Evolutionary conservation across 2,888 invertebrate species (phyloP).

Genomic region (Drosophila prolongata): DNA sequence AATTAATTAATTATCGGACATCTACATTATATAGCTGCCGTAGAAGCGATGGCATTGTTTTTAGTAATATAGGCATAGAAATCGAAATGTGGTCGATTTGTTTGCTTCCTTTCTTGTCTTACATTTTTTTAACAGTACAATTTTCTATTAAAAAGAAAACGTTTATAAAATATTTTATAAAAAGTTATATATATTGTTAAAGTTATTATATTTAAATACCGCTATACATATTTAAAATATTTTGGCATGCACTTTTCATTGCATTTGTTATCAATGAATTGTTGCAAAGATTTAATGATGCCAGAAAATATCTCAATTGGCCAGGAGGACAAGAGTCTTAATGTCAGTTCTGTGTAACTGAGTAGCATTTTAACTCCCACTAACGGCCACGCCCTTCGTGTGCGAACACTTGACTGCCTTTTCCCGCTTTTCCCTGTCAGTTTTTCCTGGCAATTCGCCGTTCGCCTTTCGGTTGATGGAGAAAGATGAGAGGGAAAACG

Average conservation of each 20-base stretch:
- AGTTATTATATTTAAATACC: no score
- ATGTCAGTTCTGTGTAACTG: not conserved
- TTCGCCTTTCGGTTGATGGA: constrained; percentile 5
- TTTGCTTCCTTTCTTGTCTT: no score
- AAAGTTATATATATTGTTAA: no score
- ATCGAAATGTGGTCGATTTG: no score
- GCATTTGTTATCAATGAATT: not conserved
- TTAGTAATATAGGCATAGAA: no score
- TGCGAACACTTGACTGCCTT: constrained; percentile 7
- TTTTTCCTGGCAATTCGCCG: not conserved
- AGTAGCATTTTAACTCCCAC: not conserved
- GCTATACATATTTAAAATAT: no score
- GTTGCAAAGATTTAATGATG: constrained; percentile 1
- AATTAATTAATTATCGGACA: no score
- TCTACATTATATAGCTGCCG: no score
- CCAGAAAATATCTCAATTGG: not conserved
- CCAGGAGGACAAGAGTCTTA: not conserved
- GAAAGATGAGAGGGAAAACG: constrained; percentile 34
- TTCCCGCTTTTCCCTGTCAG: not conserved
- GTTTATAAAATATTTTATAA: no score
- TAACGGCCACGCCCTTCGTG: constrained; percentile 13
- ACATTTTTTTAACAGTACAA: not conserved
- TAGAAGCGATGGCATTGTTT: no score
- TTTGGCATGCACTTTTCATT: no score
- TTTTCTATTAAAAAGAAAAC: not conserved